Conservation (phyloP, 2,888 invertebrate genomes). For the Synergus laeviventris region DNA sequence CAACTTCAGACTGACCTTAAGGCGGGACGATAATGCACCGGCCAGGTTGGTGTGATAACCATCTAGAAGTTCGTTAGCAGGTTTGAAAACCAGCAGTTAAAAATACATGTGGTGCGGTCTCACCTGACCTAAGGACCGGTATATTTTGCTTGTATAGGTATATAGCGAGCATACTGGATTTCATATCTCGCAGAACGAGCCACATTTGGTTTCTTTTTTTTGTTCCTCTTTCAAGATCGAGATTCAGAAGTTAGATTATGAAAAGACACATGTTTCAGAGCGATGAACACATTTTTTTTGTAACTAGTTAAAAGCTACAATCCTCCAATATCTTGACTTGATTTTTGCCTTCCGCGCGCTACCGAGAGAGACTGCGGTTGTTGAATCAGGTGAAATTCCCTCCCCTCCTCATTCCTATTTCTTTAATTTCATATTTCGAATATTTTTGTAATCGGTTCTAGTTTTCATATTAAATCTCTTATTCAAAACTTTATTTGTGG, state of each 20-base stretch:
- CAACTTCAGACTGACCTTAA: conserved; percentile 58
- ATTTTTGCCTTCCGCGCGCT: no score
- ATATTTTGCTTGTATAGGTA: conserved; percentile 21
- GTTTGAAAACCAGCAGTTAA: conserved; percentile 57
- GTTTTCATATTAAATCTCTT: no score
- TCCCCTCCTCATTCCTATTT: no score
- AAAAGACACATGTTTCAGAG: conserved; percentile 21
- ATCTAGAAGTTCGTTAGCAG: conserved; percentile 68
- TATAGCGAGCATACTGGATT: conserved; percentile 9
- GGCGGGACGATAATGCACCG: conserved; percentile 63
- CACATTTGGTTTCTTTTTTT: conserved; percentile 29
- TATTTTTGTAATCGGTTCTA: no score
- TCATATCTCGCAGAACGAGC: conserved; percentile 26
- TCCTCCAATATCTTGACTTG: no score
- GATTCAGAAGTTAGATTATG: conserved; percentile 33
- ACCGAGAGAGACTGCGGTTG: no score
- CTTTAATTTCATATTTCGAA: no score
- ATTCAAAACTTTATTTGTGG: no score
- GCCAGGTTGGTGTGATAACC: conserved; percentile 58
- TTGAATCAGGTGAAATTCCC: no score
- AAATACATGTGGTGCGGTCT: conserved; percentile 53
- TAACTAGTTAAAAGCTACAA: not conserved
- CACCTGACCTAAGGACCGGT: conserved; percentile 5
- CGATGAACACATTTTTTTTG: conserved; percentile 17
- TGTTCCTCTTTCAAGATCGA: conserved; percentile 20